Evolutionary conservation across 2,797 vertebrate genomes (phyloP), one percentile per base, ranked within the genome.

Genomic region (Prunella strophiata): DNA sequence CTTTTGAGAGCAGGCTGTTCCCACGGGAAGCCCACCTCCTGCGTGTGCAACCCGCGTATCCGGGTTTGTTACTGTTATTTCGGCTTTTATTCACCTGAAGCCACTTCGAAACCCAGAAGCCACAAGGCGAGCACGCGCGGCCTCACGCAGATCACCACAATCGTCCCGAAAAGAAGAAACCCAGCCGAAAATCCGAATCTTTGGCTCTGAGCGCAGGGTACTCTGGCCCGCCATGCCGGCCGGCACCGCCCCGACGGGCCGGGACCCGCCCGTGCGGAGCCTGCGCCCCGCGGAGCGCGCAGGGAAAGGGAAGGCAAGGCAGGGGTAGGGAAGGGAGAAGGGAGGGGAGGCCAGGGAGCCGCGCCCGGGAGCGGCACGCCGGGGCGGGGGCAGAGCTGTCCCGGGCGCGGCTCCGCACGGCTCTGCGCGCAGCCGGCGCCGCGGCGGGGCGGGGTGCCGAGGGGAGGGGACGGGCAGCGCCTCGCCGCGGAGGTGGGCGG

Each of bases 21-120:
- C 45, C 29, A 1, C 0, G 11, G 19, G 42, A 40, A 78, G 51
- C 61, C 63, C 59, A 61, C 7, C 43, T 43, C 22, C 30, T 1
- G 12, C 0, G 8, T 2, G 34, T 1, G 29, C 42, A 21, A 8
- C 26, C 12, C 15, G 2, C 19, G 1, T 1, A 23, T 30, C 32
- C n/a, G n/a, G 4, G 5, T 14, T 71, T 20, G 22, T 5, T 34
- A 15, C 9, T 30, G 27, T 10, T 51, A 16, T 14, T 71, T 42
- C n/a, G 17, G 9, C 29, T 66, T 85, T 40, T 17, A 54, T 45
- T 38, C 48, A 22, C 9, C 5, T 8, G 47, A 85, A 84, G 40
- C 47, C 38, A 1, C 55, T 36, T 14, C 0, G 38, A 73, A 91
- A 47, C 2, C 22, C 12, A 27, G 38, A 7, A 26, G 13, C 13